A percentile compares a stretch with the other conserved stretches of the same genome.
phyloP scores from a whole-genome alignment of 2,797 vertebrate species.

The Lerista edwardsae region DNA sequence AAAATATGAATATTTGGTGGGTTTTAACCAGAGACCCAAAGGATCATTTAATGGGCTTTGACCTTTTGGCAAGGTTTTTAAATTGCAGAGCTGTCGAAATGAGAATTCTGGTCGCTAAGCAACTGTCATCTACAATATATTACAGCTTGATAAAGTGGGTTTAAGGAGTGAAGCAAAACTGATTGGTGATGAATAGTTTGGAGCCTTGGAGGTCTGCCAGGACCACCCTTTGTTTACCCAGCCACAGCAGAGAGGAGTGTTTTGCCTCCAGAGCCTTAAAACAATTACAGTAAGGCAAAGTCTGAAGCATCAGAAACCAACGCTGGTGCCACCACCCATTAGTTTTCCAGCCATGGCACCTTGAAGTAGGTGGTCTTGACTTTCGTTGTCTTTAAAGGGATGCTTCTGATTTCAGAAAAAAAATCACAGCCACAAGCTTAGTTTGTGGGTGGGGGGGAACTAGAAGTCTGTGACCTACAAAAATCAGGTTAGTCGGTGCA shows the following conservation, averaged over 20 bases:
- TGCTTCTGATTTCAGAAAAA: not conserved
- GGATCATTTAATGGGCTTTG: conserved; percentile 47
- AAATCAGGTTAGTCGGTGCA: too few relatives aligned
- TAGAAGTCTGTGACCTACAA: too few relatives aligned
- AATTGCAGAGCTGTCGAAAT: conserved; percentile 44
- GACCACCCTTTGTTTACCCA: conserved; percentile 9
- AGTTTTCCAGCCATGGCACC: not conserved
- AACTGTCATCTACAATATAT: conserved; percentile 64
- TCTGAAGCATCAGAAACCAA: not conserved
- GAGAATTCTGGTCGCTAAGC: conserved; percentile 64
- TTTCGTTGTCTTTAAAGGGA: not conserved
- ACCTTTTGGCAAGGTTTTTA: conserved; percentile 59
- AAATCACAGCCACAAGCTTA: not conserved
- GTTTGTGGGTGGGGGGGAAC: not conserved
- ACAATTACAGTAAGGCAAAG: not conserved
- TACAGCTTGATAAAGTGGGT: conserved; percentile 47
- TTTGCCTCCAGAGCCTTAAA: not conserved
- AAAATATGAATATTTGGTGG: not conserved
- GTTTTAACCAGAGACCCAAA: conserved; percentile 29
- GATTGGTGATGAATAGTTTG: conserved; percentile 24
- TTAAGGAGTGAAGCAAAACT: conserved; percentile 51
- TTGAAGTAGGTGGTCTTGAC: not conserved
- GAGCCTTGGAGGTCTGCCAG: conserved; percentile 31
- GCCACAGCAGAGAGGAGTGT: not conserved
- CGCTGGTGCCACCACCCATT: not conserved